Base-by-base conservation (phyloP, 1,140 invertebrate species). In the Bicyclus anynana region DNA sequence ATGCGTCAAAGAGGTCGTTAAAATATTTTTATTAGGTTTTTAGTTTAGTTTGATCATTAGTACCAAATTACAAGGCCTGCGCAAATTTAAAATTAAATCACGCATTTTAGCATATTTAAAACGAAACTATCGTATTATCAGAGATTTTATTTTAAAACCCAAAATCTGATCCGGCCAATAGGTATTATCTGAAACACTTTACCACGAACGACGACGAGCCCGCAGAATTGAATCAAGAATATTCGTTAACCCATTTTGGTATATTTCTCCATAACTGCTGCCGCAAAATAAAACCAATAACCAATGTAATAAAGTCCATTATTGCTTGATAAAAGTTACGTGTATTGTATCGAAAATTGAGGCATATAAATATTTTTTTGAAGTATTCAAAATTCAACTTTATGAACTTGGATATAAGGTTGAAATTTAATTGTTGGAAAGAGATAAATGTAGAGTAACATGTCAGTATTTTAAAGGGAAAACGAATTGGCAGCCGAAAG, bases 181-280 rank as follows among this genome's bases (percentile, higher is more conserved):
- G 7, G 23, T 23, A 40, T 33, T 10, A 40, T 40, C 13, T 14
- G 37, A 40, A 40, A 40, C 37, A 40, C 37, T 40, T 40, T 40
- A 40, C 37, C 37, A n/a, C 37, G 37, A 40, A 14, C 16, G 16
- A 7, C 16, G 9, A 2, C 16, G 37, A 40, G 6, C 37, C 37
- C 37, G 13, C 37, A 40, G 33, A 35, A 40, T 40, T 40, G 37
- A 40, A 40, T 40, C 37, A 16, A 40, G 37, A 40, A 40, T 40
- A 40, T 40, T 40, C 37, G 37, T 40, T 40, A 40, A 40, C 37
- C 16, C 37, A 17, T 40, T 40, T 40, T 10, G 33, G 3, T 5
- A 35, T 10, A 35, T 35, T 35, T 14, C 3, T 17, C 6, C 0
- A 16, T 40, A 4, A 14, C 4, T 6, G 13, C 13, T 12, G 17